Conservation (phyloP, 1,140 invertebrate species). For the Leptinotarsa defecta region DNA sequence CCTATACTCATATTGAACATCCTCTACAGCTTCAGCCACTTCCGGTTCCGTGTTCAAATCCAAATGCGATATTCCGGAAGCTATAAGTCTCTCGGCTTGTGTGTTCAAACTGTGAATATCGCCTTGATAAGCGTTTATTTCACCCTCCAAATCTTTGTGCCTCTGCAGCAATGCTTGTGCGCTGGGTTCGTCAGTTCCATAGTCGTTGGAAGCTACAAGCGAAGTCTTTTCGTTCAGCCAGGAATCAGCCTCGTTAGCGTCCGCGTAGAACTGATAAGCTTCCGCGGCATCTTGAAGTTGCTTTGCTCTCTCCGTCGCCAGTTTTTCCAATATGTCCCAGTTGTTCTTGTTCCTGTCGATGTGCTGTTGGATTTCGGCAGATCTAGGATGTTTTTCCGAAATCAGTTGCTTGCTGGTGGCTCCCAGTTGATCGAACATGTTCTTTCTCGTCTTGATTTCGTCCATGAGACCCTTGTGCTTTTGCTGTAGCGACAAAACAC, state of each 20-base stretch:
- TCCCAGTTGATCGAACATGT: conserved; percentile 78
- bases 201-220: conserved; percentile 84
- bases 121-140: conserved; percentile 87
- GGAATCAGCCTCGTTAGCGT: conserved; percentile 96
- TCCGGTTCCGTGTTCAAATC: conserved; percentile 66
- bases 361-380: conserved; percentile 75
- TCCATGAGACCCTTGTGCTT: conserved; percentile 94
- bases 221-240: conserved; percentile 95
- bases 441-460: conserved; percentile 85
- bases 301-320: conserved; percentile 81
- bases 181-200: conserved; percentile 86
- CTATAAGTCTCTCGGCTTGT: conserved; percentile 81
- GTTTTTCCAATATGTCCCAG: conserved; percentile 83
- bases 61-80: conserved; percentile 64
- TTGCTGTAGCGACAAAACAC: conserved; percentile 86
- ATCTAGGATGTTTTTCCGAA: conserved; percentile 73
- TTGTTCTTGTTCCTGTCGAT: conserved; percentile 82
- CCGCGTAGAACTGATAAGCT: conserved; percentile 93
- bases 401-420: conserved; percentile 74
- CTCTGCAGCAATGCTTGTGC: conserved; percentile 84
- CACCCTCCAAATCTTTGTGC: conserved; percentile 86
- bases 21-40: conserved; percentile 65
- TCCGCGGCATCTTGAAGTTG: conserved; percentile 93
- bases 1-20: conserved; percentile 49
- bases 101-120: conserved; percentile 87